Conservation (phyloP, 1,140 invertebrate genomes). For the Phymorhynchus buccinoides region DNA sequence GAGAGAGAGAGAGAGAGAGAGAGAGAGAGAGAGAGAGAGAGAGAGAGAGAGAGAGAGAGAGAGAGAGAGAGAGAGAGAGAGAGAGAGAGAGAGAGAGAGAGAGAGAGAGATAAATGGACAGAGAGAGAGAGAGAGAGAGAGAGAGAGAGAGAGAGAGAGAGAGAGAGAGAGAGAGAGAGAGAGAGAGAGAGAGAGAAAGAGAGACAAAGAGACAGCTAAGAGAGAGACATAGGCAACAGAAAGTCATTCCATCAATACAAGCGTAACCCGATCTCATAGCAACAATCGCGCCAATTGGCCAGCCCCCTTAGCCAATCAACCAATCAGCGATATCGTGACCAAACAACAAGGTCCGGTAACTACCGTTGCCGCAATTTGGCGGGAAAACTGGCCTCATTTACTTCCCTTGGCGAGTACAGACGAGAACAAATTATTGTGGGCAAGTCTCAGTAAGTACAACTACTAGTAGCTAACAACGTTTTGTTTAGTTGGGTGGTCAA, state of each 20-base stretch:
- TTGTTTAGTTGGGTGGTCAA: no score
- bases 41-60: neutral
- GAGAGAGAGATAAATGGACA: no score
- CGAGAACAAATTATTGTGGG: neutral
- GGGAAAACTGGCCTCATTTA: neutral
- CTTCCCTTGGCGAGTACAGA: neutral
- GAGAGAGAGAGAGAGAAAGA: no score
- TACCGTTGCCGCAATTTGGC: neutral
- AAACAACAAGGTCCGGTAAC: neutral
- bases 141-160: neutral
- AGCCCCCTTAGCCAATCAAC: neutral
- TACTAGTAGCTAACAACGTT: no score
- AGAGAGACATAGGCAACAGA: no score
- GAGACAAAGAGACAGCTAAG: no score
- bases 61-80: neutral
- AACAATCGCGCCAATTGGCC: neutral
- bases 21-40: neutral
- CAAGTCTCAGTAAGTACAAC: no score
- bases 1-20: conserved; percentile 10
- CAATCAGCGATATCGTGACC: neutral
- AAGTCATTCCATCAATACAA: neutral
- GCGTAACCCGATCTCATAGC: neutral
- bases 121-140: no score
- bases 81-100: neutral
- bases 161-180: neutral